Conservation (phyloP, 2,888 invertebrate species). For the Liposcelis brunnea region DNA sequence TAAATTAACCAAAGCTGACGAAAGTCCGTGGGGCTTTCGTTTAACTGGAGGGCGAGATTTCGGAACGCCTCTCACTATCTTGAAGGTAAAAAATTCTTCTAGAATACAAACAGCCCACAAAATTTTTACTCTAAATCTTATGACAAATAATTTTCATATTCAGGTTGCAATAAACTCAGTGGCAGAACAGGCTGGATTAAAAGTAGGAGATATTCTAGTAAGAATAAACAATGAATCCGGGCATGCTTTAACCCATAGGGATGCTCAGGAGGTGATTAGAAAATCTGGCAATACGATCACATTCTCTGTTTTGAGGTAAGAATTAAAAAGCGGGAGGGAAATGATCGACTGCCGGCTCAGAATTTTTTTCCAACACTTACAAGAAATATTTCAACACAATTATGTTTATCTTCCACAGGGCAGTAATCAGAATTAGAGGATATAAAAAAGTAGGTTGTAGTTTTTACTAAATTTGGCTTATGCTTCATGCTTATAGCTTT, state of each 20-base stretch:
- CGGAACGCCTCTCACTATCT: slow-evolving; percentile 52
- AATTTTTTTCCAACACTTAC: neutral
- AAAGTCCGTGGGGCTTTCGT: slow-evolving; percentile 60
- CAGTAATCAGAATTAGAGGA: too few relatives aligned
- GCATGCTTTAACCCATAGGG: slow-evolving; percentile 51
- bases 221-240: slow-evolving; percentile 54
- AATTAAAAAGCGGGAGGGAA: too few relatives aligned
- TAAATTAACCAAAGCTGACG: slow-evolving; percentile 41
- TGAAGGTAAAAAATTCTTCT: slow-evolving; percentile 41
- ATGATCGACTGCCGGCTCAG: too few relatives aligned
- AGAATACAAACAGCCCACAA: neutral
- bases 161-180: slow-evolving; percentile 68
- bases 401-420: too few relatives aligned
- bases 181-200: slow-evolving; percentile 65
- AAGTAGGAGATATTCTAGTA: slow-evolving; percentile 68
- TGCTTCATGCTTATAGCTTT: too few relatives aligned
- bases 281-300: slow-evolving; percentile 52
- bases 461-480: too few relatives aligned
- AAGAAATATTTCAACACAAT: neutral
- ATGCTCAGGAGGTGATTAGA: slow-evolving; percentile 55
- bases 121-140: neutral
- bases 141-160: slow-evolving; percentile 5
- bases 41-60: slow-evolving; percentile 57
- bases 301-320: slow-evolving; percentile 51
- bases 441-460: too few relatives aligned